These are phyloP conservation scores for Merodon equestris DNA, from an alignment of 2,888 invertebrate genomes.

Conservation along the genomic window DNA sequence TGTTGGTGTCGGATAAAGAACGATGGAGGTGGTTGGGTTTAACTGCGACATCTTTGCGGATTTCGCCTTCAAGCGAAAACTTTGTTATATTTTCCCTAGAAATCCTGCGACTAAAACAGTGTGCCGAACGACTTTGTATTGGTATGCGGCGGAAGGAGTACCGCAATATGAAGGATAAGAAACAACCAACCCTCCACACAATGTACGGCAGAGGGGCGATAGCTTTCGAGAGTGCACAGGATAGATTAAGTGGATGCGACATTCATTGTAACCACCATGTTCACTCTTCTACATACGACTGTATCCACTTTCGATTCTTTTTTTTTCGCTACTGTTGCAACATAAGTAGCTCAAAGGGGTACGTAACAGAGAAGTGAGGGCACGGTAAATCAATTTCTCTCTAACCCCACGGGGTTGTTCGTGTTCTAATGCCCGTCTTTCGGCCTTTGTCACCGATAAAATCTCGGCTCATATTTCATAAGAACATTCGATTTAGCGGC, in stretches of 20 bases:
- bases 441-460: too few species aligned
- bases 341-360: slow-evolving; percentile 40
- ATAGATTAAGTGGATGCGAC: slow-evolving; percentile 66
- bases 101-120: slow-evolving; percentile 31
- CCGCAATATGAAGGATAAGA: slow-evolving; percentile 53
- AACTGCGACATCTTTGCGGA: slow-evolving; percentile 42
- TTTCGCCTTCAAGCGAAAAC: slow-evolving; percentile 53
- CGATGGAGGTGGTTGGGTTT: too few species aligned
- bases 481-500: too few species aligned
- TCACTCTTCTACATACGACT: slow-evolving; percentile 9
- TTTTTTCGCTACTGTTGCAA: slow-evolving; percentile 36
- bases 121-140: slow-evolving; percentile 36
- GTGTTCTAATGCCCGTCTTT: too few species aligned
- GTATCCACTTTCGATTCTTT: too few species aligned
- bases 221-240: slow-evolving; percentile 41
- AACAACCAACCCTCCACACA: slow-evolving; percentile 13
- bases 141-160: slow-evolving; percentile 23
- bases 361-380: slow-evolving; percentile 1
- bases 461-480: too few species aligned
- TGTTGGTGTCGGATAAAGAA: too few species aligned
- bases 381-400: slow-evolving; percentile 58
- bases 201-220: not conserved
- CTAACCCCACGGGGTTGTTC: slow-evolving; percentile 5
- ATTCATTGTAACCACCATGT: slow-evolving; percentile 65
- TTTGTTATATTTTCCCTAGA: slow-evolving; percentile 47